These are phyloP conservation scores for Brachyhypopomus gauderio DNA, from an alignment of 2,113 vertebrate species.

Conservation along the genomic window DNA sequence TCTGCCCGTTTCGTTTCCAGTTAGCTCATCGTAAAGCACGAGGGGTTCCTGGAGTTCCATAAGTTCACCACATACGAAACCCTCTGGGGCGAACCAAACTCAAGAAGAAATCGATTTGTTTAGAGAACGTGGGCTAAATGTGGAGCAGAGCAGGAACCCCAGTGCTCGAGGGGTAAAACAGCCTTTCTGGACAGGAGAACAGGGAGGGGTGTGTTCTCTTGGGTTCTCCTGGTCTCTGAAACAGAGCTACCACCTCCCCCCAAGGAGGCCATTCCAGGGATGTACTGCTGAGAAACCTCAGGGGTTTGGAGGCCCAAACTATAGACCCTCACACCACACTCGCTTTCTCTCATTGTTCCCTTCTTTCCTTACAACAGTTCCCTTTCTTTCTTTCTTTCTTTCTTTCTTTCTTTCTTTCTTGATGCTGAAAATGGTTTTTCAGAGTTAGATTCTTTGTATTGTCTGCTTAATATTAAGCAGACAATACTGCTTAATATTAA, in stretches of 20 bases:
- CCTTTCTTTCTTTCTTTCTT: background rate
- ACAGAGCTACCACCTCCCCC: background rate
- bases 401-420: background rate
- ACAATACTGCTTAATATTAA: too few relatives aligned
- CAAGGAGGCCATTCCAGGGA: constrained; percentile 22
- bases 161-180: background rate
- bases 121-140: background rate
- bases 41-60: background rate
- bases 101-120: background rate
- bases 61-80: background rate
- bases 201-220: background rate
- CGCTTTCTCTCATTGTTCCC: background rate
- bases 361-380: background rate
- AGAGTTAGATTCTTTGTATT: too few relatives aligned
- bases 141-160: background rate
- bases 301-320: background rate
- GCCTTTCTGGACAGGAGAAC: background rate
- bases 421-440: background rate
- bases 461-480: too few relatives aligned
- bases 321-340: background rate
- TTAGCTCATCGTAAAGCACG: background rate
- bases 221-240: background rate
- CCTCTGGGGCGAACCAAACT: background rate
- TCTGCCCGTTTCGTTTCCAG: background rate
- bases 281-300: background rate